Evolutionary conservation across 2,113 vertebrate species (phyloP).

Genomic region (Apaloderma vittatum): DNA sequence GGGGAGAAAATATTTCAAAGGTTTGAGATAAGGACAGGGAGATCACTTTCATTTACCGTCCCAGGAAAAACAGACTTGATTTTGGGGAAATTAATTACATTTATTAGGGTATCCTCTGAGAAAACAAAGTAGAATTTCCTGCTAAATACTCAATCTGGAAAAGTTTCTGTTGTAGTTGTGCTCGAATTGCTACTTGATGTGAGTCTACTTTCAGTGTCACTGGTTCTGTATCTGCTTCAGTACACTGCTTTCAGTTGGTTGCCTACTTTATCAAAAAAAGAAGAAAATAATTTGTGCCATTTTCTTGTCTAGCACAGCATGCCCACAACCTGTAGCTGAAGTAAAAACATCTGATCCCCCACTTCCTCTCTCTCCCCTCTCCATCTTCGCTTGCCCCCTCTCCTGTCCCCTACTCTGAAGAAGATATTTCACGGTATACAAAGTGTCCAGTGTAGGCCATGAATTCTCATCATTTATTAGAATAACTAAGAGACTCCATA

Average conservation of each 20-base stretch:
- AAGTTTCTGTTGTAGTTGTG: background rate
- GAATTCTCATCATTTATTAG: background rate
- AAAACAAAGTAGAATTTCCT: background rate
- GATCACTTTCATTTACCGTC: no score
- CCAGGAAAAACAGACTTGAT: no score
- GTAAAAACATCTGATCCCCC: background rate
- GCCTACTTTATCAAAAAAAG: background rate
- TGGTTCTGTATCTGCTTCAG: background rate
- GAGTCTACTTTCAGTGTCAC: background rate
- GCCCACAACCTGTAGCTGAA: background rate
- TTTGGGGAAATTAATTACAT: no score
- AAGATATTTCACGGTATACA: background rate
- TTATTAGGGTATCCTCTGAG: no score
- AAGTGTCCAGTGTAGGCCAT: fast-evolving
- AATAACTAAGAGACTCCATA: background rate
- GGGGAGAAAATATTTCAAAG: no score
- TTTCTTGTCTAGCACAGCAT: background rate
- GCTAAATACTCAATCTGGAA: background rate
- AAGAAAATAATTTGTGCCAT: background rate
- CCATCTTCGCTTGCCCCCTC: no score
- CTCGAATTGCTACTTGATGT: background rate
- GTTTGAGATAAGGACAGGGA: no score
- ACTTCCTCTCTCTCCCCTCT: no score
- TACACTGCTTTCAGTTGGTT: background rate
- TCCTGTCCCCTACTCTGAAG: no score